Evolutionary conservation across 2,888 invertebrate species (phyloP), one percentile per base, ranked within the genome.

Genomic region (Nomada lathburiana): DNA sequence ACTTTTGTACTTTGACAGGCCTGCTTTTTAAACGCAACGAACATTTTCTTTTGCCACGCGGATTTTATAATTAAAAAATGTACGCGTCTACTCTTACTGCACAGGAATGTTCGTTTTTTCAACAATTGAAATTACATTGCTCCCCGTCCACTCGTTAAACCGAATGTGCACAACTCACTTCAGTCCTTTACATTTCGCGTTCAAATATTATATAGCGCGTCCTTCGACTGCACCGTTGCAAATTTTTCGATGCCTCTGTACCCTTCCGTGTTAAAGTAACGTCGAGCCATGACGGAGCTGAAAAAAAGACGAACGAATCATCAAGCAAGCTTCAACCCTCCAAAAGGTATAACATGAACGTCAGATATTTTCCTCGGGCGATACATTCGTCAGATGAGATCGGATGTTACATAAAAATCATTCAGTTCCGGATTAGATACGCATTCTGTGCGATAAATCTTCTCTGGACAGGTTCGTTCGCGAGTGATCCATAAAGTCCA

Each of bases 401-500:
- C 36, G 36, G 20, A 42, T 5, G 53, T 13, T 68, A 23, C 55
- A 18, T 55, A 59, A 69, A 57, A 69, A 59, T 44, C 47, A 69
- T 69, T 47, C 23, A 59, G 42, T 47, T 42, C 16, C 23, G 44
- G 29, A 69, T 69, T 57, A 23, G 68, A 18, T 13, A n/a, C 69
- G 47, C 59, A n/a, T 47, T 69, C 26, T 26, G 20, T 18, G 11
- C 26, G 29, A 69, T 69, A 57, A 59, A 69, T 69, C 59, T 29
- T 59, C 29, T 5, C 26, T n/a, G 16, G 55, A 68, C 68, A 57
- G 69, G 13, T 23, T 59, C 13, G 44, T 23, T 57, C 26, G 3
- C 23, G 20, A 18, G 18, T 7, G 44, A 23, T 44, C 23, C 44
- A 57, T 57, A 57, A 57, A 69, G 26, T 57, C 23, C 23, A 10